Base-by-base conservation (phyloP, 2,888 invertebrate species). In the Unio pictorum region DNA sequence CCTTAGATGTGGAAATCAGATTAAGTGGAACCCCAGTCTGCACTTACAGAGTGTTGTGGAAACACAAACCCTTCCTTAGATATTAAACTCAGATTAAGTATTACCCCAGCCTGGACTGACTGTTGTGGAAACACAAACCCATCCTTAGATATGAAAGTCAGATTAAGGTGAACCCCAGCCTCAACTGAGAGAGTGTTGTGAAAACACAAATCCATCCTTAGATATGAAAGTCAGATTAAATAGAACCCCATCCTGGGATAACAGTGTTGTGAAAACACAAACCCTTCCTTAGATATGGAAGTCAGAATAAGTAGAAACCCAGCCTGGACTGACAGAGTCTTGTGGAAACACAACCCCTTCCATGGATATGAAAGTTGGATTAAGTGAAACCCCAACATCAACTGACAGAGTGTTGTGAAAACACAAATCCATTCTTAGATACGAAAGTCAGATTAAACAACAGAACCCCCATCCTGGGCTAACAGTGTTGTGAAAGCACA, bases 101-200 rank as follows among this genome's bases (percentile, higher is more conserved):
- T 99, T 71, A 95, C 96, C 1, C 99, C 99, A 0, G 99, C 99
- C 6, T 99, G 98, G 98, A 99, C 99, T 0, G 99, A 99, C 91
- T 99, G n/a, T 91, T 99, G 71, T 99, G 98, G 96, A 94, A 95
- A 87, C 93, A 96, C 72, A 81, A 81, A 64, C 78, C 79, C 34
- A 7, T 34, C 6, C 28, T 28, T 28, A 65, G 69, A 65, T 61
- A 71, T n/a, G 57, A 64, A n/a, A 45, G 3, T 45, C 45, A 45
- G 45, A 11, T 8, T 45, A 11, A 45, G 45, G 11, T 93, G 99
- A 71, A 95, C 96, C 1, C 99, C 99, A 0, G 99, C 99, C 6
- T 99, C 98, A 98, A 99, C 99, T 0, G 99, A 99, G 91, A 92
- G 99, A 74, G 93, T 99, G n/a, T 91, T 99, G 71, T 99, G 98